Percentiles rank a stretch among this genome's conserved stretches.
Evolutionary conservation across 2,797 vertebrate species (phyloP).

Genomic region (Oreochromis mossambicus): DNA sequence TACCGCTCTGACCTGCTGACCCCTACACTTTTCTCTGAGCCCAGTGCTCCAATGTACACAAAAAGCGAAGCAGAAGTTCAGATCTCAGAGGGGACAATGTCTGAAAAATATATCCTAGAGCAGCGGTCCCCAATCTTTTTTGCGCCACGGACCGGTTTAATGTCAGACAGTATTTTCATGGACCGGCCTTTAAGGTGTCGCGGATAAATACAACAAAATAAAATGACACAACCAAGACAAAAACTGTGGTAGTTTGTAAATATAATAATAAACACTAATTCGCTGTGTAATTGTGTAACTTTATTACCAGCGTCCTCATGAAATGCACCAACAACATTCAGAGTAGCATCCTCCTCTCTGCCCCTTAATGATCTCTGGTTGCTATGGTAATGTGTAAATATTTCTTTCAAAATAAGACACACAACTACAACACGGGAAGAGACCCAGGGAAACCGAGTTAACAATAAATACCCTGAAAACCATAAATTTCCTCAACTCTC

Average conservation of each 20-base stretch:
- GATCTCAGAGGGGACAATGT: background rate
- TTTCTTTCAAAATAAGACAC: background rate
- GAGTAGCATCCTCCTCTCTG: background rate
- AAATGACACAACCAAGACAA: no score
- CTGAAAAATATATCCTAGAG: background rate
- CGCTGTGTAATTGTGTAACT: background rate
- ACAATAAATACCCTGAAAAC: background rate
- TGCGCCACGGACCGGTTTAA: accelerated
- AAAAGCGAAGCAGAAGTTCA: background rate
- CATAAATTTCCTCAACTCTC: no score
- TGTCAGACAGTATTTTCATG: background rate
- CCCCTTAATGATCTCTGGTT: background rate
- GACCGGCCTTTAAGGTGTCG: background rate
- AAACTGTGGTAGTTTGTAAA: background rate
- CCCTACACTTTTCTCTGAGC: background rate
- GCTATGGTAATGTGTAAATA: background rate
- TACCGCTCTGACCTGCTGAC: background rate
- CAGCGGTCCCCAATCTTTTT: background rate
- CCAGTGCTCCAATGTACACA: background rate
- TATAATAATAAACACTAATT: background rate
- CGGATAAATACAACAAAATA: background rate
- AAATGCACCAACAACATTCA: background rate
- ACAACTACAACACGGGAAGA: background rate
- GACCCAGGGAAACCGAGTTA: background rate
- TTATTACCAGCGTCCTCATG: background rate